phyloP scores from a whole-genome alignment of 2,797 vertebrate genomes.

The Okamejei kenojei region DNA sequence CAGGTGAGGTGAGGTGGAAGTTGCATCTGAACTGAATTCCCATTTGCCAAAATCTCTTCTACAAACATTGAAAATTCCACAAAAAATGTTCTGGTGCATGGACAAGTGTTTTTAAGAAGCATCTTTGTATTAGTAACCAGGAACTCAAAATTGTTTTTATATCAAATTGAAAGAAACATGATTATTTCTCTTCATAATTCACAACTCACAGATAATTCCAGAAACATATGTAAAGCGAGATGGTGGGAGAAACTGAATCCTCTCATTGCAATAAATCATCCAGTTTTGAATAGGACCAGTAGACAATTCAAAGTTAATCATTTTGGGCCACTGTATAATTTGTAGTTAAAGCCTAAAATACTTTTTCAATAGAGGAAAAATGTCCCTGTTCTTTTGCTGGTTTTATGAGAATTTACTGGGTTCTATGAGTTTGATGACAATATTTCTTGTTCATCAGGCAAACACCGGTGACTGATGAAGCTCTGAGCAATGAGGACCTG shows the following conservation, averaged over 20 bases:
- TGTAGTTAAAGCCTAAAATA: no score
- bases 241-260: background rate
- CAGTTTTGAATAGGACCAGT: no score
- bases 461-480: background rate
- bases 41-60: background rate
- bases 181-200: background rate
- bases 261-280: background rate
- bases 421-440: background rate
- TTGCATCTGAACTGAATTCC: background rate
- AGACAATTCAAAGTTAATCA: no score
- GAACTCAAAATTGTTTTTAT: background rate
- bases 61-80: background rate
- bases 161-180: background rate
- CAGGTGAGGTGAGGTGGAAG: background rate
- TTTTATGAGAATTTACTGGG: background rate
- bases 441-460: background rate
- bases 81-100: background rate
- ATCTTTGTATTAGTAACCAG: background rate
- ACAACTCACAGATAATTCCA: background rate
- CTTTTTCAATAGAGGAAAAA: background rate
- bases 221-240: background rate
- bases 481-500: background rate
- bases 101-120: background rate
- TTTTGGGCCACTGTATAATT: no score
- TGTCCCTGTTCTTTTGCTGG: background rate